Conservation (phyloP, 2,113 vertebrate species). For the Sclerurus mexicanus region DNA sequence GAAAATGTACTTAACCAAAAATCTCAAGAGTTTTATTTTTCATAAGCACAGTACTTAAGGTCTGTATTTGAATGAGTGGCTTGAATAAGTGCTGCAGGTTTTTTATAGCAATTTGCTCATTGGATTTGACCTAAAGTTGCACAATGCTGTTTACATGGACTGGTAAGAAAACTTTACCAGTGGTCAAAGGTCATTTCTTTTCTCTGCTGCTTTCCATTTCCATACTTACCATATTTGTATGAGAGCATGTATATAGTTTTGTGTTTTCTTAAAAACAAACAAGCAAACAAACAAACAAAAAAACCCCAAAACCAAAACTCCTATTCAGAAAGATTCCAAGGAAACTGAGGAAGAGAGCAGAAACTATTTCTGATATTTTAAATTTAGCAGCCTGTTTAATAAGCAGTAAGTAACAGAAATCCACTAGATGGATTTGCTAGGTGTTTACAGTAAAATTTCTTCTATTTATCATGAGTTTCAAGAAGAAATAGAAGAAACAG, state of each 20-base stretch:
- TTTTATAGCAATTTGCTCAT: neutral
- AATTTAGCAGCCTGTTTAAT: neutral
- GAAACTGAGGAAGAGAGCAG: neutral
- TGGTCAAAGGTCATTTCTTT: neutral
- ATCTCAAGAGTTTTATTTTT: neutral
- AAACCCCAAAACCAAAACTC: too few species aligned
- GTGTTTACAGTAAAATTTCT: neutral
- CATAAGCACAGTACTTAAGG: neutral
- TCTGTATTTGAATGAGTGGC: neutral
- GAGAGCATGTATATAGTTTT: accelerated
- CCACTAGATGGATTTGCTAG: neutral
- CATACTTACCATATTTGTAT: neutral
- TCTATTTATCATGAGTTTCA: neutral
- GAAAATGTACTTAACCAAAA: neutral
- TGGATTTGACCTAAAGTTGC: neutral
- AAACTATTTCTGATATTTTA: neutral
- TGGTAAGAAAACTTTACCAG: neutral
- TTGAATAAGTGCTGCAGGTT: neutral
- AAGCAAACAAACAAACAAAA: neutral
- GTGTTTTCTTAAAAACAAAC: neutral
- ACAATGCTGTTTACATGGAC: neutral
- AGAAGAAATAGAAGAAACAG: neutral
- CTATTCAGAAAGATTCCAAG: neutral
- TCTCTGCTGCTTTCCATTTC: neutral
- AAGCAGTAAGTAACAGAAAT: neutral